Percentiles rank a stretch among this genome's conserved stretches.
Evolutionary conservation across 2,888 invertebrate genomes (phyloP).

Genomic region (Drosophila nigricruria): DNA sequence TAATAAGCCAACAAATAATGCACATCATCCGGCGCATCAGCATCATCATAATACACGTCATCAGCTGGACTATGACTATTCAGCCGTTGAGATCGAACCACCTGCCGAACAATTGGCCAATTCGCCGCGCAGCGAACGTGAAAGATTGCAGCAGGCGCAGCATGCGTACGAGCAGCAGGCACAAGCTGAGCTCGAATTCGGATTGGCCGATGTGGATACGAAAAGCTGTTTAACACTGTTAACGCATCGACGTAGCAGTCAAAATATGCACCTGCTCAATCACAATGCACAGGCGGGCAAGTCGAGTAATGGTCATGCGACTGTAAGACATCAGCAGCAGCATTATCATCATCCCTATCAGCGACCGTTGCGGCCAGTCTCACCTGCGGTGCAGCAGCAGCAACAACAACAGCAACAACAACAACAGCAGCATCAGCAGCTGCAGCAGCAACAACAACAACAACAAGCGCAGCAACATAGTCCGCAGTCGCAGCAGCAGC

Average conservation of each 20-base stretch:
- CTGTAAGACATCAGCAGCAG: slow-evolving; percentile 41
- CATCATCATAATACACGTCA: slow-evolving; percentile 62
- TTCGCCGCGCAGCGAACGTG: slow-evolving; percentile 67
- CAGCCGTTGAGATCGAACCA: slow-evolving; percentile 72
- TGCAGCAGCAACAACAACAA: slow-evolving; percentile 16
- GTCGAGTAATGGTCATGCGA: slow-evolving; percentile 28
- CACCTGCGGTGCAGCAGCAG: slow-evolving; percentile 41
- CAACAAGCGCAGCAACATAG: slow-evolving; percentile 30
- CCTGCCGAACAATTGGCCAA: slow-evolving; percentile 72
- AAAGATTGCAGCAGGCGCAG: slow-evolving; percentile 68
- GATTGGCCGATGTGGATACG: slow-evolving; percentile 75
- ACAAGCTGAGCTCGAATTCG: slow-evolving; percentile 73
- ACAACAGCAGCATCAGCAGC: slow-evolving; percentile 26
- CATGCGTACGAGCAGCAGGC: slow-evolving; percentile 74
- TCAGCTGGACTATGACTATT: slow-evolving; percentile 76
- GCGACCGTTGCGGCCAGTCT: slow-evolving; percentile 60
- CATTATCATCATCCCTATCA: slow-evolving; percentile 74
- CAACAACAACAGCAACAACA: slow-evolving; percentile 26
- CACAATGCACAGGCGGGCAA: slow-evolving; percentile 79
- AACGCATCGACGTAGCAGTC: slow-evolving; percentile 59
- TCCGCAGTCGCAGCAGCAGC: slow-evolving; percentile 29
- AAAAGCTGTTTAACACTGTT: slow-evolving; percentile 51
- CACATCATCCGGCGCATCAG: slow-evolving; percentile 60
- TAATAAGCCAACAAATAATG: slow-evolving; percentile 63
- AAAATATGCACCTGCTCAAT: slow-evolving; percentile 58